Base-by-base conservation (phyloP, 2,797 vertebrate species). In the Pitangus sulphuratus region DNA sequence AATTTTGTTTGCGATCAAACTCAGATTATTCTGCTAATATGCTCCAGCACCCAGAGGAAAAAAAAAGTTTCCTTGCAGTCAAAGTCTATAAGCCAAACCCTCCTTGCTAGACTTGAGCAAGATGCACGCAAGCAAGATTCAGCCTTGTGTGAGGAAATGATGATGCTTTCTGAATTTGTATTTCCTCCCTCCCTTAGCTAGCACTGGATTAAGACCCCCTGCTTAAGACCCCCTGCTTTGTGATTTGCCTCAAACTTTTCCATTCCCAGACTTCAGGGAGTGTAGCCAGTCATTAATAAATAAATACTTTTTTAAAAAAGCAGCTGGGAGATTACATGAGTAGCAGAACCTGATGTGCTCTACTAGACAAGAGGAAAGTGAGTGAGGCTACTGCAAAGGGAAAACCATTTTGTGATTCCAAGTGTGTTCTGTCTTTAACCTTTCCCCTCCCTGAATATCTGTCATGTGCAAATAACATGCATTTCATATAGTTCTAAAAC, bases 391-490 rank as follows among this genome's bases (percentile, higher is more conserved):
- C 65, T 95, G 37, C 57, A 75, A 80, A 76, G 44, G 18, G 65
- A 61, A 81, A 84, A 65, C 15, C 17, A 15, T 91, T 88, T 93
- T 94, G 50, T 70, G 70, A 61, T 87, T 91, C 66, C 77, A 25
- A 33, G 11, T 70, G 35, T 72, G 47, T 91, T 93, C 69, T 78
- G 7, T 57, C 66, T 95, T 87, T 93, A 86, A 84, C 62, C 62
- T 94, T 90, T 66, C 31, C 47, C 54, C 37, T 78, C 47, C 58
- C 37, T 56, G 62, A 78, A 69, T 81, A 82, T 33, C 58, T 84
- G 58, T 78, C 70, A 45, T 28, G 51, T 76, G 40, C 40, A 82
- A 74, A 84, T 47, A n/a, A 22, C 28, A 39, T 5, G 39, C 1
- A 0, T 84, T 90, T 92, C 64, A 20, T 58, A 61, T 11, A 47